phyloP scores from a whole-genome alignment of 2,113 vertebrate genomes.

The Canis aureus region DNA sequence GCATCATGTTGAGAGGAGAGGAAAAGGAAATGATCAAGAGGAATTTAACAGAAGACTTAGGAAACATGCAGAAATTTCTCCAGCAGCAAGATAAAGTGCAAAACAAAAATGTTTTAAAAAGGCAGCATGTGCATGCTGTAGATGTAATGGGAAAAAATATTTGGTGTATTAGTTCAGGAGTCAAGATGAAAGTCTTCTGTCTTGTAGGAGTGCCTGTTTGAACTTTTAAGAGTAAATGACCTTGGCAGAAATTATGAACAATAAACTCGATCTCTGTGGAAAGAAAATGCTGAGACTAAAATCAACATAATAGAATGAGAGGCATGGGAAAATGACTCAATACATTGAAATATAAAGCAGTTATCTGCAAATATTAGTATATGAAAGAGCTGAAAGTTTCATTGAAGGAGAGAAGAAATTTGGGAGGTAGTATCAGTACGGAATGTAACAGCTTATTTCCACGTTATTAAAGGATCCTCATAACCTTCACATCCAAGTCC shows the following conservation, averaged over 20 bases:
- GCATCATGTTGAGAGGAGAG: neutral
- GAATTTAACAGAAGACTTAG: constrained; percentile 22
- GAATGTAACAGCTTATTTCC: constrained; percentile 50
- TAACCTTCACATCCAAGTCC: neutral
- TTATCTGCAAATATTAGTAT: constrained; percentile 57
- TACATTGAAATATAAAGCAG: neutral
- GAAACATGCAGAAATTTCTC: neutral
- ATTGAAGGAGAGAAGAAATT: constrained; percentile 35
- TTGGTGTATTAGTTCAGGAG: neutral
- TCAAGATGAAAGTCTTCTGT: neutral
- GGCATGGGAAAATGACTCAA: constrained; percentile 11
- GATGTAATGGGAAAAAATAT: neutral
- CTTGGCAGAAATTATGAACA: constrained; percentile 54
- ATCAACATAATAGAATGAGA: constrained; percentile 46
- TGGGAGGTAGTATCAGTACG: neutral
- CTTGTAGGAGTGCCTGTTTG: neutral
- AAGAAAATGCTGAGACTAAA: constrained; percentile 65
- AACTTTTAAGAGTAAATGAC: constrained; percentile 61
- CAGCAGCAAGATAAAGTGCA: constrained; percentile 61
- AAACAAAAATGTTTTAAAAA: constrained; percentile 22
- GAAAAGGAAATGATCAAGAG: constrained; percentile 18
- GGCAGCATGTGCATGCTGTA: neutral
- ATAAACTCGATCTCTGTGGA: neutral
- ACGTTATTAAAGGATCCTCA: constrained; percentile 48
- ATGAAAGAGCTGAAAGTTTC: constrained; percentile 45